phyloP scores from a whole-genome alignment of 2,888 invertebrate species.

The Harpalus rufipes region DNA sequence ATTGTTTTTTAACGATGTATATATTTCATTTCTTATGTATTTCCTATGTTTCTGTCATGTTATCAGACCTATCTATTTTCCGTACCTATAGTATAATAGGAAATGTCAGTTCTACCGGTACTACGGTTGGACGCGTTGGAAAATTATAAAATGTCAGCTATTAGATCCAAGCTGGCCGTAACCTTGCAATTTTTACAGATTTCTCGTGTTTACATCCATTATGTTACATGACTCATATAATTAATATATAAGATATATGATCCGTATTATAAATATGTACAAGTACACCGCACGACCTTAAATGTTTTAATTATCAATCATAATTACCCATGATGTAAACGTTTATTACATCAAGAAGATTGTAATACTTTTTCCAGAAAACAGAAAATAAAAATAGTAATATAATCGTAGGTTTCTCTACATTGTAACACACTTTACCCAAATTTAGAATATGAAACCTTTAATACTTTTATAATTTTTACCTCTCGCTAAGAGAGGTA shows the following conservation, averaged over 20 bases:
- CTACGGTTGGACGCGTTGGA: conserved; percentile 30
- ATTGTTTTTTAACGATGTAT: not conserved
- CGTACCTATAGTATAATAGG: conserved; percentile 39
- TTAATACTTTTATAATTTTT: no score
- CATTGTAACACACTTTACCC: no score
- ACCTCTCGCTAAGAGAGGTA: no score
- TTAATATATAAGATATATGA: conserved; percentile 7
- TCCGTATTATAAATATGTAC: not conserved
- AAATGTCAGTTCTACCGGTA: conserved; percentile 57
- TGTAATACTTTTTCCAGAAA: not conserved
- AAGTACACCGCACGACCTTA: not conserved
- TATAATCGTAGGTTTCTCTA: not conserved
- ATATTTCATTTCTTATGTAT: not conserved
- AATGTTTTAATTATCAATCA: not conserved
- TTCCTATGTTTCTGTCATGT: not conserved
- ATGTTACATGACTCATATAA: conserved; percentile 3
- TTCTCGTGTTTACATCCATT: conserved; percentile 5
- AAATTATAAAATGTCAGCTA: conserved; percentile 46
- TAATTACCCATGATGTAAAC: not conserved
- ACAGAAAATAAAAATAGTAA: not conserved
- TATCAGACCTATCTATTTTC: not conserved
- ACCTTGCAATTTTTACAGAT: conserved; percentile 24
- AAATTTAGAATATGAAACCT: no score
- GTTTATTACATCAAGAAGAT: not conserved
- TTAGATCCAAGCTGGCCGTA: conserved; percentile 18